These are phyloP conservation scores for Smithornis capensis DNA, from an alignment of 2,113 vertebrate species.

Conservation along the genomic window DNA sequence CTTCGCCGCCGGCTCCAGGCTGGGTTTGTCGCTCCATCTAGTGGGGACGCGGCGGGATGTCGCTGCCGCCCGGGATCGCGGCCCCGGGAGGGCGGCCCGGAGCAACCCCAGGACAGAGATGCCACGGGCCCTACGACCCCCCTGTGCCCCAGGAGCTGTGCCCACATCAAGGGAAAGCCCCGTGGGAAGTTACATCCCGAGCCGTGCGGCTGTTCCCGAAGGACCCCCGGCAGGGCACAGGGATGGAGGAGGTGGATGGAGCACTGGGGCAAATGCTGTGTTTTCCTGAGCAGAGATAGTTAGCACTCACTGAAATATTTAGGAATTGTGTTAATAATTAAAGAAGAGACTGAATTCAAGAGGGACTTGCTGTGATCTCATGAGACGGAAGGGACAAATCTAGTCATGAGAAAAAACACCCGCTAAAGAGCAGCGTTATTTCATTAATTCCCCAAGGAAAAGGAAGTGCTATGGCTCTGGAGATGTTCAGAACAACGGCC, in stretches of 20 bases:
- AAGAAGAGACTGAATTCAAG: background rate
- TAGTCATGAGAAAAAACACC: background rate
- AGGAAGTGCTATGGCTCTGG: background rate
- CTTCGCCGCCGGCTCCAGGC: background rate
- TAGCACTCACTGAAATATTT: background rate
- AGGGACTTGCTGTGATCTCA: background rate
- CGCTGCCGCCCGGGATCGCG: background rate
- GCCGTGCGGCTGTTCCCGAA: background rate
- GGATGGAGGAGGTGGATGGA: background rate
- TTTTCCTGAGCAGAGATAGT: background rate
- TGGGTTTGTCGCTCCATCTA: conserved; percentile 56
- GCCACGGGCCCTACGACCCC: background rate
- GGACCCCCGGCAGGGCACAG: rapidly evolving
- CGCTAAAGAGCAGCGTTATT: background rate
- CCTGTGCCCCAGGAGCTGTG: background rate
- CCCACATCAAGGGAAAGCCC: background rate
- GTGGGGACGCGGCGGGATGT: background rate
- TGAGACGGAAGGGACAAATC: background rate
- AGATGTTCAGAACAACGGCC: background rate
- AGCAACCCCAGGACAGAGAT: background rate
- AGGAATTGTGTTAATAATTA: background rate
- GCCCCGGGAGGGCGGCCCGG: background rate
- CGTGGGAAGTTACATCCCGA: background rate
- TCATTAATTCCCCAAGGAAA: background rate
- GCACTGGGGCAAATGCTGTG: background rate